phyloP scores from a whole-genome alignment of 2,113 vertebrate genomes.

The Apteryx mantelli region DNA sequence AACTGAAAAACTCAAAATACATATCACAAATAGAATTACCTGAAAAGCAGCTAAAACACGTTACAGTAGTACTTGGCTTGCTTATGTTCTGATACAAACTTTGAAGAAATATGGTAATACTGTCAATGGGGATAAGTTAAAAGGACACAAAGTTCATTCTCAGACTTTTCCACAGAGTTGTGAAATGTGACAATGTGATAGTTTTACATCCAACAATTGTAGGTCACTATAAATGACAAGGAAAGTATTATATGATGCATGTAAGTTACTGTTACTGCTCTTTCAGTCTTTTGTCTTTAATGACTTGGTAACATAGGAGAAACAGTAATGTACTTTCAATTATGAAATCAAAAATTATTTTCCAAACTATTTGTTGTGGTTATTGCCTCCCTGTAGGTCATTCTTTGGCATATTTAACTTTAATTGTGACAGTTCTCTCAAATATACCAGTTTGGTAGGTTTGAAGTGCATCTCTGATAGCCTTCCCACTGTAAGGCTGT shows the following conservation, averaged over 20 bases:
- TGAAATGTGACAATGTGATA: background rate
- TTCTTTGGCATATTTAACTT: background rate
- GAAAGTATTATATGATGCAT: background rate
- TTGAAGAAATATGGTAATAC: background rate
- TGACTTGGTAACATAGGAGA: background rate
- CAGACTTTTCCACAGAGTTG: background rate
- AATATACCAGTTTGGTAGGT: background rate
- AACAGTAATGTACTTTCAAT: background rate
- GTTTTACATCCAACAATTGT: background rate
- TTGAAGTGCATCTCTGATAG: background rate
- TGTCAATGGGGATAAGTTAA: background rate
- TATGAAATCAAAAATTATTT: background rate
- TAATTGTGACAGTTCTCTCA: background rate
- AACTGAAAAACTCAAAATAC: background rate
- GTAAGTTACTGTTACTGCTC: background rate
- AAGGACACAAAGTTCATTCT: background rate
- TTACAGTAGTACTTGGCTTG: background rate
- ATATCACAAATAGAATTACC: background rate
- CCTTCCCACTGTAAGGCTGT: background rate
- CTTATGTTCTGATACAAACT: background rate
- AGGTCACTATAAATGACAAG: background rate
- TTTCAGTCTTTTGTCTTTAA: background rate
- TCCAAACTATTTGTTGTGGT: background rate
- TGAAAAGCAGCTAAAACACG: background rate
- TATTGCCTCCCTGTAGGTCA: background rate